Conservation (phyloP, 2,113 vertebrate species). For the Alligator mississippiensis region DNA sequence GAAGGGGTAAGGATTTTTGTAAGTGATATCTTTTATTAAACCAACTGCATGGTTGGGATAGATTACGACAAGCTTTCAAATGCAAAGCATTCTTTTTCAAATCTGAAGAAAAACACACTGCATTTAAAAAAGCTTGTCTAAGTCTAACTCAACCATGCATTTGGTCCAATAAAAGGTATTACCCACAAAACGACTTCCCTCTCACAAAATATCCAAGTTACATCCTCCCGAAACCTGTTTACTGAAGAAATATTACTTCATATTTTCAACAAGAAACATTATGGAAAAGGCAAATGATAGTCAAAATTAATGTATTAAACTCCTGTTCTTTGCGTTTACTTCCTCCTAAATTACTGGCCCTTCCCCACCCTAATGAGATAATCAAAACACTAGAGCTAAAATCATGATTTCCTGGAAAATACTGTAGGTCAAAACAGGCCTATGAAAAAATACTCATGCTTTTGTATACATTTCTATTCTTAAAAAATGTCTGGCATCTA, state of each 20-base stretch:
- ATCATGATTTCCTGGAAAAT: neutral
- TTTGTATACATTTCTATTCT: neutral
- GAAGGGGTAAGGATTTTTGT: too few species aligned
- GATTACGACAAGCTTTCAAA: too few species aligned
- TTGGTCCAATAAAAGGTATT: too few species aligned
- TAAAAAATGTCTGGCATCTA: conserved; percentile 1
- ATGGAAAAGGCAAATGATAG: neutral
- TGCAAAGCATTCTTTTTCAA: too few species aligned
- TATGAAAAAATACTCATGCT: neutral
- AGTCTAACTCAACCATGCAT: too few species aligned
- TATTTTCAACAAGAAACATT: neutral
- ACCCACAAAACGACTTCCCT: neutral
- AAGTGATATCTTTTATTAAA: too few species aligned
- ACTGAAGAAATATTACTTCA: neutral
- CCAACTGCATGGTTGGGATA: too few species aligned
- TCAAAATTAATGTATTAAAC: neutral
- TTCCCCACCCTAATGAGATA: neutral
- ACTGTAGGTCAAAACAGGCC: neutral
- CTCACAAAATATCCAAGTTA: too few species aligned
- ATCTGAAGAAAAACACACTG: too few species aligned
- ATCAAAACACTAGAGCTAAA: neutral
- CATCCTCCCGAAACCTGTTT: neutral
- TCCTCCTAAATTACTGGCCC: neutral
- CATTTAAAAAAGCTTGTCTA: too few species aligned
- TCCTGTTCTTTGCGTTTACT: neutral